phyloP scores from a whole-genome alignment of 2,113 vertebrate genomes.

The Megaceryle torquata region DNA sequence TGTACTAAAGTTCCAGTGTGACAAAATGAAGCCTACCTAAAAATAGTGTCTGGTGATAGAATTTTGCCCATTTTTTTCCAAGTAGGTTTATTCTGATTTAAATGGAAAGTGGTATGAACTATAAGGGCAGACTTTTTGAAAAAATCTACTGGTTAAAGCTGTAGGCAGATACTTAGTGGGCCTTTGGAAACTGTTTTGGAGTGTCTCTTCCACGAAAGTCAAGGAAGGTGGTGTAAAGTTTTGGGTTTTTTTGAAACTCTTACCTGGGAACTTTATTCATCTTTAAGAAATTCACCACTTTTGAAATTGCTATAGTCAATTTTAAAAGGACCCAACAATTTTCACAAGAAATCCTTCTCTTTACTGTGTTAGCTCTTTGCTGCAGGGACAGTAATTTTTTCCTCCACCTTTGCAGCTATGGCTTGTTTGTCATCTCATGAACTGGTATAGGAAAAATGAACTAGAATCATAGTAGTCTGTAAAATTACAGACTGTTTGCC shows the following conservation, averaged over 20 bases:
- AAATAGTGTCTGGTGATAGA: not conserved
- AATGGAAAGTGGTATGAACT: not conserved
- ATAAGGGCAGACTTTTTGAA: not conserved
- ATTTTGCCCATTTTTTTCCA: not conserved
- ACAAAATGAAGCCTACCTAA: not conserved
- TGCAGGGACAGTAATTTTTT: not conserved
- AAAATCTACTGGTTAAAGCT: not conserved
- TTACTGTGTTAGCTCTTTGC: not conserved
- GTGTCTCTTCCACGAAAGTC: not conserved
- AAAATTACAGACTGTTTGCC: not conserved
- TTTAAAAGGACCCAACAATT: not conserved
- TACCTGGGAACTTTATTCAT: not conserved
- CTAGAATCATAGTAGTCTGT: not conserved
- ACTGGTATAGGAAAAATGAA: not conserved
- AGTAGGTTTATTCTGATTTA: not conserved
- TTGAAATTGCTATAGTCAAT: not conserved
- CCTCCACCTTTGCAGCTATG: not conserved
- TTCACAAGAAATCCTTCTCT: not conserved
- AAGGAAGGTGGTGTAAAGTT: not conserved
- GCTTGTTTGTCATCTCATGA: not conserved
- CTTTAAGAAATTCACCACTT: not conserved
- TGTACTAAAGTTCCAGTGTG: not conserved
- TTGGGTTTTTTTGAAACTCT: not conserved
- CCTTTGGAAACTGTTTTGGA: not conserved
- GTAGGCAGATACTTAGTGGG: not conserved